Evolutionary conservation across 2,113 vertebrate genomes (phyloP).

Genomic region (Polypterus bichir): DNA sequence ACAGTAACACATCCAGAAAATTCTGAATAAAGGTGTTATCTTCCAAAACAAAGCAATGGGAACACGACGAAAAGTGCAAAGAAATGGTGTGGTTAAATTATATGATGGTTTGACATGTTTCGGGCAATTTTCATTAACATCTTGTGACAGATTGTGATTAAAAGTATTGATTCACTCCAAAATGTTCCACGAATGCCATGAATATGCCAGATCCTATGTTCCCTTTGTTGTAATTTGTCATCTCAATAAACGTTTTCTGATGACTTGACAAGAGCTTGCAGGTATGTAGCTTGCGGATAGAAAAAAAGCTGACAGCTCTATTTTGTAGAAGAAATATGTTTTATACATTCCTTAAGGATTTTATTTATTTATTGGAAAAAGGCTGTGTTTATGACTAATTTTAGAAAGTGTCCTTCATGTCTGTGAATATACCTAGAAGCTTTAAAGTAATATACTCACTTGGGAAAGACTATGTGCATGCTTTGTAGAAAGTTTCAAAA

Average conservation of each 20-base stretch:
- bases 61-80: too few species aligned
- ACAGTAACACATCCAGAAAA: too few species aligned
- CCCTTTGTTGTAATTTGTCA: constrained; percentile 15
- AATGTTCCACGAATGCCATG: constrained; percentile 12
- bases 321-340: neutral
- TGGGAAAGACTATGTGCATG: neutral
- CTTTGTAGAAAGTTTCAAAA: neutral
- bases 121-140: constrained; percentile 11
- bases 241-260: constrained; percentile 7
- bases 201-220: neutral
- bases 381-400: constrained; percentile 1
- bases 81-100: too few species aligned
- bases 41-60: too few species aligned
- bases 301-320: neutral
- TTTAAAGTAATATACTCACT: neutral
- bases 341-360: neutral
- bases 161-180: constrained; percentile 22
- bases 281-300: neutral
- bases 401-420: neutral
- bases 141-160: constrained; percentile 22
- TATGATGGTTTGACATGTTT: constrained; percentile 1
- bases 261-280: neutral
- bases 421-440: constrained; percentile 1
- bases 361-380: neutral
- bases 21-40: too few species aligned